phyloP scores from a whole-genome alignment of 2,113 vertebrate species.

The Enhydra lutris region DNA sequence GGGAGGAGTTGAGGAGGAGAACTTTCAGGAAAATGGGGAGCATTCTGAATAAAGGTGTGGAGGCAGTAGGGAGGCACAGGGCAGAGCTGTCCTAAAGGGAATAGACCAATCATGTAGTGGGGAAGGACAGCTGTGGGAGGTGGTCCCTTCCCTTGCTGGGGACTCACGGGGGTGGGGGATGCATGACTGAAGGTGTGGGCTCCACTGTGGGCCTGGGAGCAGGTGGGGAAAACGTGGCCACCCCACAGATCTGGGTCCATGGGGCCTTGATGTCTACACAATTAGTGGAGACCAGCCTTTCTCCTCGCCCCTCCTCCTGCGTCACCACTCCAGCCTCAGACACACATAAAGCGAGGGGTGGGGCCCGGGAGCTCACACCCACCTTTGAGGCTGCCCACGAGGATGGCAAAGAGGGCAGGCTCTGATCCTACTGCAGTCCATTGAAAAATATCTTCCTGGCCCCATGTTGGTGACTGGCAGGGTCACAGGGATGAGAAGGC shows the following conservation, averaged over 20 bases:
- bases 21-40: not conserved
- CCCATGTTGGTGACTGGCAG: not conserved
- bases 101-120: not conserved
- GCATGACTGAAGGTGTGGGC: not conserved
- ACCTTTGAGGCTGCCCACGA: not conserved
- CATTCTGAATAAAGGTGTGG: not conserved
- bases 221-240: not conserved
- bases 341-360: not conserved
- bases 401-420: not conserved
- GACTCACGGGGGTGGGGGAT: not conserved
- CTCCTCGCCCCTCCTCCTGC: fast-evolving
- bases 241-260: not conserved
- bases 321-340: fast-evolving
- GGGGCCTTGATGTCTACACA: not conserved
- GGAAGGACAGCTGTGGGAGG: not conserved
- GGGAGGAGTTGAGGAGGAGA: not conserved
- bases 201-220: not conserved
- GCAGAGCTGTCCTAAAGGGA: no score
- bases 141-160: not conserved
- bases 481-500: not conserved
- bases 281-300: fast-evolving
- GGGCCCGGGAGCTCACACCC: not conserved
- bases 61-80: not conserved
- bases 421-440: not conserved
- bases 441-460: not conserved